Evolutionary conservation across 2,797 vertebrate genomes (phyloP).

Genomic region (Mareca strepera): DNA sequence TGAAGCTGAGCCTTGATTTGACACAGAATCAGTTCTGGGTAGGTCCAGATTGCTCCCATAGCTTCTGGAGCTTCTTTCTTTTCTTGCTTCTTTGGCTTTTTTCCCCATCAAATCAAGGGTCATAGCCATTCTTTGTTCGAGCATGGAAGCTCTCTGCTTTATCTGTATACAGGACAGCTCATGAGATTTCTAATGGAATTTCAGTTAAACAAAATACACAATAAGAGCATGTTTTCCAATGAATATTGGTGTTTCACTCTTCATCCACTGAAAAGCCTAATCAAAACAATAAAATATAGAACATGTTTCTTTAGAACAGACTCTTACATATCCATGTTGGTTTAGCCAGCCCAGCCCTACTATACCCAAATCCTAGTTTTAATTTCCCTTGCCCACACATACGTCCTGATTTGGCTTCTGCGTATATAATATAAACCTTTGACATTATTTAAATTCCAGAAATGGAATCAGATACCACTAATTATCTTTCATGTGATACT

Average conservation of each 20-base stretch:
- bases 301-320: background rate
- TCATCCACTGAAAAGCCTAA: background rate
- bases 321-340: background rate
- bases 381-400: rapidly evolving
- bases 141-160: background rate
- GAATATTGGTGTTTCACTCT: background rate
- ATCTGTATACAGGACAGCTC: background rate
- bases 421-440: background rate
- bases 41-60: background rate
- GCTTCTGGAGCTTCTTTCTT: background rate
- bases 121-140: background rate
- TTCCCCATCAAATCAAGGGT: background rate
- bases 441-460: background rate
- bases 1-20: background rate
- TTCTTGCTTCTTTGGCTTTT: background rate
- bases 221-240: background rate
- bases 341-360: background rate
- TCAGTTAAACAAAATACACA: background rate
- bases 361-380: background rate
- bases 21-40: background rate
- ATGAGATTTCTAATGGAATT: background rate
- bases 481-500: background rate
- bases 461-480: background rate
- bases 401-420: background rate
- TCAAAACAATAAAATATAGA: background rate